Evolutionary conservation across 2,888 invertebrate species (phyloP), one percentile per base, ranked within the genome.

Genomic region (Platypus cylindrus): DNA sequence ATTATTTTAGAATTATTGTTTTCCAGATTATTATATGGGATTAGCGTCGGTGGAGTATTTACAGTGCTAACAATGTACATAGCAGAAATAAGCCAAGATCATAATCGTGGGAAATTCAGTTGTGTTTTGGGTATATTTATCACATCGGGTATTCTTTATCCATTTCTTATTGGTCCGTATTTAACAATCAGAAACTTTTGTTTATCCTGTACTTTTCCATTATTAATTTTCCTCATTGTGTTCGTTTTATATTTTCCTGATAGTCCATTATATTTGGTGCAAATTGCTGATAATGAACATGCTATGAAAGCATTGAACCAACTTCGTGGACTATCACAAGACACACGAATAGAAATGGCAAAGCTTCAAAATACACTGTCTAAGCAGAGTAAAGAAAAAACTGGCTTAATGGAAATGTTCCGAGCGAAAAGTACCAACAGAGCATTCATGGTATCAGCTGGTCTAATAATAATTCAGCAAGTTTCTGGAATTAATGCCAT

Each of bases 401-500:
- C 38, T 0, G 45, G 39, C 11, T 14, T 41, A 14, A 28, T 34
- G 2, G 36, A 37, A 4, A 13, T 48, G 11, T 40, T 47, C 24
- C 40, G 27, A 34, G 32, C 22, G n/a, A 34, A 18, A 14, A 31
- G 33, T 24, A 34, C 40, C 11, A 36, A 47, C 20, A 48, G 37
- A 34, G 86, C 83, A 0, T 65, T 87, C 37, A 57, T 77, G 31
- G 75, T 80, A 36, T 73, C 74, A 2, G 63, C 81, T 23, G 73
- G 80, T 16, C 69, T 84, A 43, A 83, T 89, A 78, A 72, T 83
- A 52, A 79, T 82, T 59, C 83, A 84, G 51, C 83, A 84, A 56
- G 71, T 79, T 53, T 76, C 78, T 36, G 84, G 84, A 40, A 71
- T 83, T 46, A 81, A 82, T 60, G 81, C 80, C 1, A 78, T 84